phyloP scores from a whole-genome alignment of 2,113 vertebrate genomes.

The Dasypus novemcinctus region DNA sequence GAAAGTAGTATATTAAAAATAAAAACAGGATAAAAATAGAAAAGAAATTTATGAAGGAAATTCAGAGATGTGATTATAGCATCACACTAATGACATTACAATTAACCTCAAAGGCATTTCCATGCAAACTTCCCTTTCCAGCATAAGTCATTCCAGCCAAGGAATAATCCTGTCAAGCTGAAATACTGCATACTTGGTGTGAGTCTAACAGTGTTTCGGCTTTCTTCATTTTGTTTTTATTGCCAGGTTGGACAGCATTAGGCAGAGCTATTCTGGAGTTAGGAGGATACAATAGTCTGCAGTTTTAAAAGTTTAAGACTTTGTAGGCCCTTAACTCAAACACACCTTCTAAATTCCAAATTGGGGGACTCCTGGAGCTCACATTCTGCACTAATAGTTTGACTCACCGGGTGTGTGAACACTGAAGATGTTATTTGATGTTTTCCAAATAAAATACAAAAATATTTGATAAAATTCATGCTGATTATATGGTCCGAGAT shows the following conservation, averaged over 20 bases:
- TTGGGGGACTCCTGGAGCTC: neutral
- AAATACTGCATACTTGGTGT: conserved; percentile 75
- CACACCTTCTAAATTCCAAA: conserved; percentile 46
- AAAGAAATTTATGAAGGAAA: conserved; percentile 76
- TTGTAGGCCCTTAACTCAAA: conserved; percentile 54
- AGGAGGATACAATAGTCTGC: conserved; percentile 62
- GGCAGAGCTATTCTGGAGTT: conserved; percentile 65
- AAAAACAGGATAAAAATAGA: conserved; percentile 77
- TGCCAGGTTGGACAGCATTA: conserved; percentile 74
- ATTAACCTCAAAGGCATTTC: conserved; percentile 80
- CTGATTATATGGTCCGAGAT: neutral
- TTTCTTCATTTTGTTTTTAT: conserved; percentile 78
- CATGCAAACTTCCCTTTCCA: conserved; percentile 75
- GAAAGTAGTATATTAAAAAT: conserved; percentile 70
- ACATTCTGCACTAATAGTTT: neutral
- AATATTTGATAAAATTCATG: neutral
- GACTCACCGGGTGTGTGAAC: neutral
- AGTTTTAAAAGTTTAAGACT: conserved; percentile 64
- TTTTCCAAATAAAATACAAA: conserved; percentile 1
- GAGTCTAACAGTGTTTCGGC: conserved; percentile 68
- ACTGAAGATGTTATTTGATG: neutral
- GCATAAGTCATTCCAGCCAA: conserved; percentile 69
- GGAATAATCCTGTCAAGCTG: conserved; percentile 78
- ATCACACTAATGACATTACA: conserved; percentile 77
- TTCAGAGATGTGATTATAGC: conserved; percentile 75